A percentile compares a stretch with the other conserved stretches of the same genome.
These are phyloP conservation scores for Cavia porcellus DNA, from an alignment of 2,113 vertebrate genomes.

Conservation along the genomic window DNA sequence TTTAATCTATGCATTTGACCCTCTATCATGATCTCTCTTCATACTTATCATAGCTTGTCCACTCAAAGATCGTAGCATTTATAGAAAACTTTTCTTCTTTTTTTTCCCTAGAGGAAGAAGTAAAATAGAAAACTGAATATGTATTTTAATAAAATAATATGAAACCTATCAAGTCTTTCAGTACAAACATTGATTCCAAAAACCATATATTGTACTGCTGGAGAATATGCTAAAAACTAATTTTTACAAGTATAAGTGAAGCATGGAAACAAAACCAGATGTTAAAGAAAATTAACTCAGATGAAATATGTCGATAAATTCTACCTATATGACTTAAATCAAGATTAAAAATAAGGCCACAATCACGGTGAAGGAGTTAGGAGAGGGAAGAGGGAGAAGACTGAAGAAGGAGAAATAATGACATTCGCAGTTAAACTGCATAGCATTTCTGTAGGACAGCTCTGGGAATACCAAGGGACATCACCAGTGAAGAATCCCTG, in stretches of 20 bases:
- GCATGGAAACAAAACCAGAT: neutral
- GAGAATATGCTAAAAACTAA: conserved; percentile 4
- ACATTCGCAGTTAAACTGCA: neutral
- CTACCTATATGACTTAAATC: neutral
- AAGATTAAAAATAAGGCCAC: neutral
- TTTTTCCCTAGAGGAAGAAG: neutral
- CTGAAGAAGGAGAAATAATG: neutral
- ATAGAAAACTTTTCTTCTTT: neutral
- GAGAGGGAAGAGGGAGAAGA: neutral
- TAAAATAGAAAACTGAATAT: neutral
- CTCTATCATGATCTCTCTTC: neutral
- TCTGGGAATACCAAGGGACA: neutral
- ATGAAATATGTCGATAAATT: neutral
- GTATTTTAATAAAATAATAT: neutral
- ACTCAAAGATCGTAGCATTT: neutral
- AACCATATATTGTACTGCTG: neutral
- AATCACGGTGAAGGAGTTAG: neutral
- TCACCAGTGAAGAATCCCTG: neutral
- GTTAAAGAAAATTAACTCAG: neutral
- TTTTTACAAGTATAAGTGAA: neutral
- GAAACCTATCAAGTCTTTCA: neutral
- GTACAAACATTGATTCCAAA: neutral
- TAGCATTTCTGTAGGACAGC: neutral
- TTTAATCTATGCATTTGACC: neutral
- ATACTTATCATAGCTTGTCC: neutral